phyloP scores from a whole-genome alignment of 2,113 vertebrate genomes.

The Oriolus oriolus region DNA sequence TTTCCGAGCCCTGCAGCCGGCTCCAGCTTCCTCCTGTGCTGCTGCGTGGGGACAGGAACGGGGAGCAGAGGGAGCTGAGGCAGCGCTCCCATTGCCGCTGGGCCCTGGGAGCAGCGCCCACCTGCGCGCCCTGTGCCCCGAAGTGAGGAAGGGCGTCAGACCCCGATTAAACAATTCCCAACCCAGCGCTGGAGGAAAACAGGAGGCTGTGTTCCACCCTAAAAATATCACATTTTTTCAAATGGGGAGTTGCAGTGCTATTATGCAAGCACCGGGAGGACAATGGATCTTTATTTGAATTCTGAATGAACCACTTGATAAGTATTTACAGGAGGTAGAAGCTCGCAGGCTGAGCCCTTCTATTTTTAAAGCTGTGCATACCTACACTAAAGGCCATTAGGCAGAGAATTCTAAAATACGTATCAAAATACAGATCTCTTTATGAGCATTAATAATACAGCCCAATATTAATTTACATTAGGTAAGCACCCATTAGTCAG shows the following conservation, averaged over 20 bases:
- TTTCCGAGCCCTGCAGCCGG: background rate
- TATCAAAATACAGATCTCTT: background rate
- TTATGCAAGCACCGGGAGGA: constrained; percentile 35
- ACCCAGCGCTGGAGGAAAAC: background rate
- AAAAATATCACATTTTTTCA: background rate
- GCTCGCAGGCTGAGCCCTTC: background rate
- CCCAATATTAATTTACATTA: background rate
- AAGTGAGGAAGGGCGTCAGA: background rate
- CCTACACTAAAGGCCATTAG: background rate
- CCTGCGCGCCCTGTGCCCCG: background rate
- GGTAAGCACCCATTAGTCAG: background rate
- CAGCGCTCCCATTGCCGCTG: accelerated
- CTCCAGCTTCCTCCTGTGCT: background rate
- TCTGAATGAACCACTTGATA: constrained; percentile 35
- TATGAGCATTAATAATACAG: background rate
- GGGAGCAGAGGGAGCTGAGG: background rate
- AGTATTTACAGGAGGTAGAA: constrained; percentile 38
- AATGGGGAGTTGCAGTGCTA: background rate
- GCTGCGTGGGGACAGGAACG: accelerated
- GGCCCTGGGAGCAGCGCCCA: background rate
- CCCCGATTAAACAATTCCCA: background rate
- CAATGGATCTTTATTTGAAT: constrained; percentile 28
- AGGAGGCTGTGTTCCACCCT: background rate
- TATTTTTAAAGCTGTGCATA: constrained; percentile 15
- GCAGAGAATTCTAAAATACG: background rate